phyloP scores from a whole-genome alignment of 2,113 vertebrate genomes.

The Antennarius striatus region DNA sequence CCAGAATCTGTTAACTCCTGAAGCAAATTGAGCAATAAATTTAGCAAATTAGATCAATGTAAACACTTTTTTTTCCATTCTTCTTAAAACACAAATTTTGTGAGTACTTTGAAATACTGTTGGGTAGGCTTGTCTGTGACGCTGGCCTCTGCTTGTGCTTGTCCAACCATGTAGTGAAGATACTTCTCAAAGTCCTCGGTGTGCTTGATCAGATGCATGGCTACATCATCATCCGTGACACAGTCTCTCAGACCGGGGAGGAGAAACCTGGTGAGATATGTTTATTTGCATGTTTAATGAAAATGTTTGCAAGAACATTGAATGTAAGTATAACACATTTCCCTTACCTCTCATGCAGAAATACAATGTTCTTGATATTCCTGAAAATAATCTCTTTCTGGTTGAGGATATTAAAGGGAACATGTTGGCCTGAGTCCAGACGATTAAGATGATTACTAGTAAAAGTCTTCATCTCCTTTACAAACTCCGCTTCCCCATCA shows the following conservation, averaged over 20 bases:
- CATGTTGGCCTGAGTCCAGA: constrained; percentile 60
- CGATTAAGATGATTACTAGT: constrained; percentile 61
- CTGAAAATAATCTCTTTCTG: constrained; percentile 86
- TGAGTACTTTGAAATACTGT: constrained; percentile 89
- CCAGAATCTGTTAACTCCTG: constrained; percentile 71
- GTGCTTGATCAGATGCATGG: constrained; percentile 89
- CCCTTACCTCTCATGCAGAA: constrained; percentile 87
- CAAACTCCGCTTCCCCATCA: constrained; percentile 78
- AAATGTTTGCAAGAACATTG: neutral
- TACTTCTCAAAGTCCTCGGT: constrained; percentile 87
- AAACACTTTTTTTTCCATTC: neutral
- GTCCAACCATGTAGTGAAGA: constrained; percentile 90
- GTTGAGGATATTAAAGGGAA: constrained; percentile 67
- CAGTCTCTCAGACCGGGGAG: constrained; percentile 83
- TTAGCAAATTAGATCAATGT: neutral
- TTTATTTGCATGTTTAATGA: neutral
- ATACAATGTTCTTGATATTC: constrained; percentile 87
- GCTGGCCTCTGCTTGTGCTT: constrained; percentile 87
- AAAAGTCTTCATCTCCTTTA: constrained; percentile 75
- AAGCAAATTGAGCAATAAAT: neutral
- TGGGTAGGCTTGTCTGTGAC: constrained; percentile 86
- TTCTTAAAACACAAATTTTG: neutral
- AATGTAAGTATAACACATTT: neutral
- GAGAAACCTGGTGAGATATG: constrained; percentile 72
- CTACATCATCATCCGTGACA: constrained; percentile 91